A percentile compares a stretch with the other conserved stretches of the same genome.
Conservation (phyloP, 2,888 invertebrate species). For the Ariolimax columbianus region DNA sequence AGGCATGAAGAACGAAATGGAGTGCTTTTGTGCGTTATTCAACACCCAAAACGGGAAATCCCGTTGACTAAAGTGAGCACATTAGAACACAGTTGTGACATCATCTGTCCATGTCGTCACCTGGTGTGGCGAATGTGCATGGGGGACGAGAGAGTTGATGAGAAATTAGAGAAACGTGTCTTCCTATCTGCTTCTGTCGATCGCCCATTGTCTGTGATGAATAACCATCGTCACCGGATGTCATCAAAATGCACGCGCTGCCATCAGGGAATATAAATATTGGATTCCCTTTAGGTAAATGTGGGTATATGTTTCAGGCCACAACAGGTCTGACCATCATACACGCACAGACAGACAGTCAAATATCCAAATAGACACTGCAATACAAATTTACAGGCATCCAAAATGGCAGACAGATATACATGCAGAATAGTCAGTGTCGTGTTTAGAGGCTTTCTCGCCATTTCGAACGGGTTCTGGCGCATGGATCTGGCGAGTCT, state of each 20-base stretch:
- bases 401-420: no score
- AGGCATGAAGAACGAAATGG: no score
- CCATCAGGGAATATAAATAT: background rate
- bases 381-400: no score
- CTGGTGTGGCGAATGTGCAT: slow-evolving; percentile 6
- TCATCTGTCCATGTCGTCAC: background rate
- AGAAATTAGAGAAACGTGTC: background rate
- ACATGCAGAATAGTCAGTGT: no score
- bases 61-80: background rate
- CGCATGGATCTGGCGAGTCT: no score
- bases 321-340: no score
- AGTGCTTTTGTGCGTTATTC: background rate
- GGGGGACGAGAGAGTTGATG: background rate
- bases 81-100: background rate
- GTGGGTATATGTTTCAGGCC: background rate
- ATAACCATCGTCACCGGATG: background rate
- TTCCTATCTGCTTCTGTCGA: background rate
- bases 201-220: background rate
- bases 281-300: background rate
- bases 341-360: no score
- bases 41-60: background rate
- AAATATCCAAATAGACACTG: no score
- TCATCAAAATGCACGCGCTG: background rate
- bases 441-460: no score
- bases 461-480: no score